phyloP scores from a whole-genome alignment of 2,888 invertebrate genomes.

The Rapana venosa region DNA sequence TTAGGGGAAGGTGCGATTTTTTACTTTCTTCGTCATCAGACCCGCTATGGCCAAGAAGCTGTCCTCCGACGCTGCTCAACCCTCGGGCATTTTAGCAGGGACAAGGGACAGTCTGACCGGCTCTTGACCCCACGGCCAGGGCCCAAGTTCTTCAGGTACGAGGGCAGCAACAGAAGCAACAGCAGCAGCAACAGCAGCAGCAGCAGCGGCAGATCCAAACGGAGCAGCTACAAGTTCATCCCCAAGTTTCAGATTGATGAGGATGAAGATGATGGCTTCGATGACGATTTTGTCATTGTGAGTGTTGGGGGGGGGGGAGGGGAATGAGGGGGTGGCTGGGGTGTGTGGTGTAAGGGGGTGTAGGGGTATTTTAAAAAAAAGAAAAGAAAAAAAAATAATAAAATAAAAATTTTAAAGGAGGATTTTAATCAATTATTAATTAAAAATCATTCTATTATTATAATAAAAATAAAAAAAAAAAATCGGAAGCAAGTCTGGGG shows the following conservation, averaged over 20 bases:
- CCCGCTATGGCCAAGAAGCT: background rate
- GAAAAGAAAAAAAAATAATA: too few relatives aligned
- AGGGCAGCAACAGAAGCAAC: background rate
- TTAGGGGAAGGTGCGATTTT: too few relatives aligned
- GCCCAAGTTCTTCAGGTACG: constrained; percentile 12
- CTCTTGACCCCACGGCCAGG: background rate
- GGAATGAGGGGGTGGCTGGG: background rate
- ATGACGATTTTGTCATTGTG: constrained; percentile 13
- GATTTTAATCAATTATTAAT: too few relatives aligned
- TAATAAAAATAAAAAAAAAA: too few relatives aligned
- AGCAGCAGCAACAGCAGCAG: background rate
- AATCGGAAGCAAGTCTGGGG: too few relatives aligned
- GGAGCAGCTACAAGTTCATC: background rate
- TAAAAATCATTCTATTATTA: too few relatives aligned
- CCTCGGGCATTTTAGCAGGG: background rate
- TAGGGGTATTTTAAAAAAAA: too few relatives aligned
- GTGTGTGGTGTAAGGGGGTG: background rate
- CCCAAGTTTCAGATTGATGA: constrained; percentile 8
- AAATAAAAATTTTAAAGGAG: too few relatives aligned
- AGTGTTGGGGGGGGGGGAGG: background rate
- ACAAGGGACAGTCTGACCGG: background rate
- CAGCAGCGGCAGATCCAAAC: background rate
- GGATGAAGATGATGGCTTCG: background rate
- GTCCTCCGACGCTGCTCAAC: background rate
- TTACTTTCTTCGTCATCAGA: too few relatives aligned